phyloP scores from a whole-genome alignment of 2,797 vertebrate species.

The Cossypha polioptera region DNA sequence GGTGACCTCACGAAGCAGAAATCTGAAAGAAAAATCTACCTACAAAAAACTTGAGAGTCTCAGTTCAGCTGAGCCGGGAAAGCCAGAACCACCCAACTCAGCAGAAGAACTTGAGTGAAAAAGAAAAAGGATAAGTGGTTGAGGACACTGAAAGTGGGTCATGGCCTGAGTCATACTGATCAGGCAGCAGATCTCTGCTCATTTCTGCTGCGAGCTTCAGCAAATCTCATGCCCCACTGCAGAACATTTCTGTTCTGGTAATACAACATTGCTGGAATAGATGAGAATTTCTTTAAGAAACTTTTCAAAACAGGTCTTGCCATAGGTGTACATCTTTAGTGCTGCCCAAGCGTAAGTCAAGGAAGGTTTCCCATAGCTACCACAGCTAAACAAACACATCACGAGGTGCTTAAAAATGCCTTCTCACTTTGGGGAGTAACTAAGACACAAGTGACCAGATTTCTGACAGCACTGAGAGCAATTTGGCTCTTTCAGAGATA shows the following conservation, averaged over 20 bases:
- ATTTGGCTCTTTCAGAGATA: background rate
- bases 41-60: background rate
- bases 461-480: background rate
- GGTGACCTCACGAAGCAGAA: background rate
- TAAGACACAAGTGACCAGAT: background rate
- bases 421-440: background rate
- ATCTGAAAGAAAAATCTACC: background rate
- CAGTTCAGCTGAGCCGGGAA: background rate
- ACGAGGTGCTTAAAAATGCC: background rate
- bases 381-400: background rate
- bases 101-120: background rate
- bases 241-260: background rate
- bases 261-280: accelerated
- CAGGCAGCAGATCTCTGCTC: background rate
- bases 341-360: background rate
- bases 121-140: background rate
- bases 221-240: background rate
- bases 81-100: background rate
- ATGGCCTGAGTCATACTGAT: background rate
- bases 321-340: background rate
- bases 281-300: background rate
- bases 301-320: background rate
- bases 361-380: background rate
- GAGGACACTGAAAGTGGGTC: background rate
- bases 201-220: background rate